Evolutionary conservation across 53 echinoderm and acorn worm genomes (phyloP), one percentile per base, ranked within the genome.

Genomic region (Echinarachnius parma): DNA sequence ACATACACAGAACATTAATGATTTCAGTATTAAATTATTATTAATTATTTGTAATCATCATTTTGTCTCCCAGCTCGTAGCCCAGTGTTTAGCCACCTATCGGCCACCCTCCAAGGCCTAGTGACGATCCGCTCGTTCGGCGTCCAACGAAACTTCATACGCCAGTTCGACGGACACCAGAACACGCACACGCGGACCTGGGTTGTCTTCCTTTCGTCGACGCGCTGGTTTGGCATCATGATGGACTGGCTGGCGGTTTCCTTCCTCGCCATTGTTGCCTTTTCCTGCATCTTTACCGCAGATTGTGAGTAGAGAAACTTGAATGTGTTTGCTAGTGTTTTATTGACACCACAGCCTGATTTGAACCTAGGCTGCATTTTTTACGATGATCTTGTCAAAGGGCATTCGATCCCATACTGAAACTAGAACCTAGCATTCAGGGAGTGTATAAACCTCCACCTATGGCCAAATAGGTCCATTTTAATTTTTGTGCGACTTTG

Each of bases 41-140:
- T n/a, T n/a, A n/a, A n/a, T n/a, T n/a, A n/a, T n/a, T n/a, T n/a
- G n/a, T n/a, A n/a, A n/a, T n/a, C n/a, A n/a, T n/a, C n/a, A n/a
- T n/a, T n/a, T n/a, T n/a, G 10, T 25, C 32, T 58, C 8, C 10
- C 71, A 93, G 95, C 90, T 68, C 90, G 95, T 22, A 95, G 95
- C 34, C 96, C 96, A 2, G 85, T 96, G 1, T 96, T 96, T 62
- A 91, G 91, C 32, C 96, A 96, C 61, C 87, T 96, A 26, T 96
- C 96, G 0, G 90, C 96, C 3, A 78, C 90, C 1, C 85, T 96
- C 1, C 82, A 80, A 9, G 90, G 96, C 0, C 77, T 96, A 52
- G 83, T 80, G 2, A 96, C 91, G 4, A 66, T 96, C 47, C 77
- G 96, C 13, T 90, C 96, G 0, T 96, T 96, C 62, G 62, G 69